phyloP scores from a whole-genome alignment of 1,140 invertebrate genomes.

The Hyposmocoma kahamanoa region DNA sequence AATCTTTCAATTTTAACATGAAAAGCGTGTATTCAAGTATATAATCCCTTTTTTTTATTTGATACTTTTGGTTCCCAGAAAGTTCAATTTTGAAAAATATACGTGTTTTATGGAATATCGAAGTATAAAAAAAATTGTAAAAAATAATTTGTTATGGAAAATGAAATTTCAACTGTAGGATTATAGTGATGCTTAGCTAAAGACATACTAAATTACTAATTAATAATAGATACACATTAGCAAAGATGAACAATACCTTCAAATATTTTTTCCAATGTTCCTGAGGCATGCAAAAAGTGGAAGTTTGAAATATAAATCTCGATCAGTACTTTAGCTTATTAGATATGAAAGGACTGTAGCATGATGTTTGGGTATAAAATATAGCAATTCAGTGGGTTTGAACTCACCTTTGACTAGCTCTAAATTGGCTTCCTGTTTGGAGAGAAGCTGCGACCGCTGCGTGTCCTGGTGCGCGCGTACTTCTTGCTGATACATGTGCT shows the following conservation, averaged over 20 bases:
- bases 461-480: slow-evolving; percentile 91
- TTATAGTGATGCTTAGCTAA: no score
- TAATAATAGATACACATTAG: slow-evolving; percentile 19
- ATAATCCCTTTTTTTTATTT: no score
- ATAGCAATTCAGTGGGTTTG: neutral
- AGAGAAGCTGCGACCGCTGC: slow-evolving; percentile 86
- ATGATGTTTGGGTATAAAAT: neutral
- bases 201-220: no score
- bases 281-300: slow-evolving; percentile 70
- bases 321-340: slow-evolving; percentile 3
- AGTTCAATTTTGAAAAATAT: no score
- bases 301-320: slow-evolving; percentile 33
- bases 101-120: no score
- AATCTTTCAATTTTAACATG: no score
- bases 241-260: slow-evolving; percentile 65
- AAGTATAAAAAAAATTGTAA: no score
- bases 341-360: neutral
- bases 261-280: slow-evolving; percentile 67
- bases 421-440: slow-evolving; percentile 91
- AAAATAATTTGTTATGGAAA: no score
- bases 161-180: no score
- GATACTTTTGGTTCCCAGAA: no score
- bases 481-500: slow-evolving; percentile 92
- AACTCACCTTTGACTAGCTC: slow-evolving; percentile 89
- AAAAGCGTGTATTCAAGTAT: no score